Percentiles rank a stretch among this genome's conserved stretches.
phyloP scores from a whole-genome alignment of 2,888 invertebrate species.

The Eilema caniola region DNA sequence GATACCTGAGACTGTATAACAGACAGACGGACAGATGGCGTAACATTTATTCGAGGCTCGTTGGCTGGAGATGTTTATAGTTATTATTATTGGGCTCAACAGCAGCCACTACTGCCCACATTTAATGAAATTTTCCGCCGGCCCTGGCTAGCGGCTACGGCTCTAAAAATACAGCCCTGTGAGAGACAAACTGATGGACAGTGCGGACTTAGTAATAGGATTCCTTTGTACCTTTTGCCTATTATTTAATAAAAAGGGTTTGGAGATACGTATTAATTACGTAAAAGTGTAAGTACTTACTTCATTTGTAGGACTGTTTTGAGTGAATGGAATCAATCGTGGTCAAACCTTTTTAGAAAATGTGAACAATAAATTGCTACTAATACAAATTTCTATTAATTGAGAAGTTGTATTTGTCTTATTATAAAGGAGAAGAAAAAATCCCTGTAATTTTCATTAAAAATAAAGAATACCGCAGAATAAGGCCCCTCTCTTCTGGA shows the following conservation, averaged over 20 bases:
- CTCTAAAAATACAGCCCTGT: background rate
- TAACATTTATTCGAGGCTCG: background rate
- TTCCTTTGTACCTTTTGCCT: background rate
- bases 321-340: background rate
- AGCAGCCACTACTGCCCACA: background rate
- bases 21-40: background rate
- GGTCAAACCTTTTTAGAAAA: background rate
- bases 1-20: background rate
- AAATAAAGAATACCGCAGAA: slow-evolving; percentile 18
- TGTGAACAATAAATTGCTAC: no score
- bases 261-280: slow-evolving; percentile 11
- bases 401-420: background rate
- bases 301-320: background rate
- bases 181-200: background rate
- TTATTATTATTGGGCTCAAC: background rate
- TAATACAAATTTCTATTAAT: no score
- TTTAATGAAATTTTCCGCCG: background rate
- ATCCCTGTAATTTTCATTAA: background rate
- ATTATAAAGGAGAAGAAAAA: no score
- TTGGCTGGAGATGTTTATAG: slow-evolving; percentile 1
- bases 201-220: slow-evolving; percentile 4
- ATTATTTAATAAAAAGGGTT: slow-evolving; percentile 4
- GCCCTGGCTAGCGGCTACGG: background rate
- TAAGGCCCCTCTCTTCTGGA: slow-evolving; percentile 25
- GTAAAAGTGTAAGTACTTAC: slow-evolving; percentile 14